Percentiles rank a stretch among this genome's conserved stretches.
Conservation (phyloP, 2,113 vertebrate genomes). For the Okapia johnstoni region DNA sequence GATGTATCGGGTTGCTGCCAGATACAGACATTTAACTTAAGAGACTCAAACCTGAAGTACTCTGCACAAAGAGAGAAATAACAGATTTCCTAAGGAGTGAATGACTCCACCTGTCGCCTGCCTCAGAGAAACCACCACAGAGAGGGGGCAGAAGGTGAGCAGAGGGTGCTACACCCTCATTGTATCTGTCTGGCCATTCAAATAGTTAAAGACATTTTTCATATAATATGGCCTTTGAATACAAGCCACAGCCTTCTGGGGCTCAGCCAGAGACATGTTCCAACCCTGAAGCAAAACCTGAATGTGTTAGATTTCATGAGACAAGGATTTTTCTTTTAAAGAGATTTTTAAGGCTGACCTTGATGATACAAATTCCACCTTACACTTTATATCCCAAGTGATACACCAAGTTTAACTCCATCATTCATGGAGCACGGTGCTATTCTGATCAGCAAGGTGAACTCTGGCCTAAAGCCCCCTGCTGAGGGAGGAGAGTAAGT, state of each 20-base stretch:
- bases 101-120: accelerated
- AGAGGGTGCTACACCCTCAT: neutral
- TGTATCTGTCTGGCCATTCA: neutral
- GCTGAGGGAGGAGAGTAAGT: neutral
- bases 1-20: neutral
- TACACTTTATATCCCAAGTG: neutral
- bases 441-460: neutral
- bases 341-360: neutral
- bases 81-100: neutral
- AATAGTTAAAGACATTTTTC: neutral
- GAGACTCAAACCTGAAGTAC: neutral
- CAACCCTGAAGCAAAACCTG: neutral
- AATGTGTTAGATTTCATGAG: neutral
- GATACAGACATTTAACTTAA: neutral
- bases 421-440: neutral
- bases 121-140: accelerated
- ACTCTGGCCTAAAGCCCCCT: neutral
- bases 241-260: neutral
- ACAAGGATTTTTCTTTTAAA: neutral
- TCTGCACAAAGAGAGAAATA: neutral
- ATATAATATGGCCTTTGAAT: neutral
- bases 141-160: neutral
- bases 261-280: neutral
- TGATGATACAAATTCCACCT: neutral
- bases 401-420: neutral